Conservation (phyloP, 2,797 vertebrate species). For the Microctenopoma steveboyesi region DNA sequence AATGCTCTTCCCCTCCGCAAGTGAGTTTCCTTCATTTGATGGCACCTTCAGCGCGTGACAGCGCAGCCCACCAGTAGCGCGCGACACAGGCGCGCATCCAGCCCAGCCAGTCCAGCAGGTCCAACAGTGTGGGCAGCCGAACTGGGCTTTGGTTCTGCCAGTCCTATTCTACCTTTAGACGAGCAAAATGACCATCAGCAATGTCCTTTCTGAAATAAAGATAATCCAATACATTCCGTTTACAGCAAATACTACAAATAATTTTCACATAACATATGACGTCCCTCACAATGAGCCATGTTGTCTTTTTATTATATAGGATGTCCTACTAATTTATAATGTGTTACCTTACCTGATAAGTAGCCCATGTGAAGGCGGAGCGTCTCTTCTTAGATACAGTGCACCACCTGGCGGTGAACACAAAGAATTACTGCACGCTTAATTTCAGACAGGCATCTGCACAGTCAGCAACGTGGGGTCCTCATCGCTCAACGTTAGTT, state of each 20-base stretch:
- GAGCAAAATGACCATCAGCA: background rate
- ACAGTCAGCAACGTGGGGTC: conserved; percentile 51
- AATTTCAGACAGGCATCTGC: conserved; percentile 65
- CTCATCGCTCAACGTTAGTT: conserved; percentile 8
- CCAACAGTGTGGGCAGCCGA: background rate
- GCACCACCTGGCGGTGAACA: conserved; percentile 52
- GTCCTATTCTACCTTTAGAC: background rate
- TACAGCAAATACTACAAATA: rapidly evolving
- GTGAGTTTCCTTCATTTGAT: conserved; percentile 73
- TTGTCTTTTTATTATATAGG: background rate
- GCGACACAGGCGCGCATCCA: conserved; percentile 50
- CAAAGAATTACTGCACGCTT: conserved; percentile 1
- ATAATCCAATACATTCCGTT: background rate
- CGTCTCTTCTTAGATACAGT: background rate
- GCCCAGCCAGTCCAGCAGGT: conserved; percentile 34
- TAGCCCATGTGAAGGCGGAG: background rate
- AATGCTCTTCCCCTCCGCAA: conserved; percentile 58
- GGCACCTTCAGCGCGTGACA: conserved; percentile 75
- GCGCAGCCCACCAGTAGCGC: conserved; percentile 69
- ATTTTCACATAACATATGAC: background rate
- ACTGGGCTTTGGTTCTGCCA: background rate
- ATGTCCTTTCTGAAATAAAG: background rate
- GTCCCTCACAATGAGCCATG: background rate
- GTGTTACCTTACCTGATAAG: background rate
- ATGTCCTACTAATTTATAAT: background rate